These are phyloP conservation scores for Aspidiotus destructor DNA, from an alignment of 2,888 invertebrate genomes.

Conservation along the genomic window DNA sequence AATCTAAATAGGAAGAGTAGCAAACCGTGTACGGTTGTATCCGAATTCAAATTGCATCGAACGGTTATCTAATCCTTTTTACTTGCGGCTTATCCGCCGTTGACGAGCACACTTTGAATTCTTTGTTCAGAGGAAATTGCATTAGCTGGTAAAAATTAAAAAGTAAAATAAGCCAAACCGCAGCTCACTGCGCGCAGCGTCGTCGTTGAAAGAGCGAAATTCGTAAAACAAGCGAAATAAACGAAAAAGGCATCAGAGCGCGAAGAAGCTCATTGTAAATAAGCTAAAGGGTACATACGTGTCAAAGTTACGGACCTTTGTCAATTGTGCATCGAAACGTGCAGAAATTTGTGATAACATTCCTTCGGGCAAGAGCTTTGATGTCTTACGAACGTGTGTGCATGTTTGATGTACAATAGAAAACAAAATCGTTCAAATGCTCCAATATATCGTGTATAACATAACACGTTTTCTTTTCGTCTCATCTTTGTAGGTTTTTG, in stretches of 20 bases:
- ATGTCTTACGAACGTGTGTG: constrained; percentile 7
- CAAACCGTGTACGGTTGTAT: no score
- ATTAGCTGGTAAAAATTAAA: constrained; percentile 22
- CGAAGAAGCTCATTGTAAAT: constrained; percentile 20
- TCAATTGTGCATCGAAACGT: constrained; percentile 32
- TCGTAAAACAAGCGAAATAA: constrained; percentile 33
- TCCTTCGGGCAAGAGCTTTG: constrained; percentile 28
- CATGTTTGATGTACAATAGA: neutral
- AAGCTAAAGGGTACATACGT: constrained; percentile 22
- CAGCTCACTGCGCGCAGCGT: constrained; percentile 6
- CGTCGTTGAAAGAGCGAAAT: constrained; percentile 23
- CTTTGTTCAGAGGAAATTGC: constrained; percentile 24
- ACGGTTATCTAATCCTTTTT: no score
- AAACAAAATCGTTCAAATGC: constrained; percentile 2
- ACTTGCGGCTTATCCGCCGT: no score
- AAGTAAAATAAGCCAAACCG: constrained; percentile 19
- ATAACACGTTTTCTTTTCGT: no score
- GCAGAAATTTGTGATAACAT: constrained; percentile 31
- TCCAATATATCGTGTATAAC: neutral
- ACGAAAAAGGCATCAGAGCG: constrained; percentile 33
- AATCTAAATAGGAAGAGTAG: no score
- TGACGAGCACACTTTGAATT: constrained; percentile 6
- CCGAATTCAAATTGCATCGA: no score
- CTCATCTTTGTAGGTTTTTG: no score
- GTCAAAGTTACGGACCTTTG: constrained; percentile 33